Evolutionary conservation across 2,888 invertebrate genomes (phyloP).

Genomic region (Pristionchus mayeri): DNA sequence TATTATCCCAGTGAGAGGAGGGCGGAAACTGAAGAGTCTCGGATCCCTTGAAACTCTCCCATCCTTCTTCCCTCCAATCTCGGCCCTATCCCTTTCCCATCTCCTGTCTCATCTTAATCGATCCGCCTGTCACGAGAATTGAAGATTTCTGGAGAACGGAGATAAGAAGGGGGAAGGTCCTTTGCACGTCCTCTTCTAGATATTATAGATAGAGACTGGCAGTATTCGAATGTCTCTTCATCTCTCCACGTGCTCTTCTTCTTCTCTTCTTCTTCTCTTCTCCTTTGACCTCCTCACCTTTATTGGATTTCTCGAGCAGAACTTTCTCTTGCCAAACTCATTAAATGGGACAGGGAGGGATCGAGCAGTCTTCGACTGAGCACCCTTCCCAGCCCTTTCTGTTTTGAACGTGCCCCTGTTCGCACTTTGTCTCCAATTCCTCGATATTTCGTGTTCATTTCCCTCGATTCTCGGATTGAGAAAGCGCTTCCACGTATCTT

Average conservation of each 20-base stretch:
- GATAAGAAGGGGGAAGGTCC: too few relatives aligned
- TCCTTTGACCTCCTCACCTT: slow-evolving; percentile 24
- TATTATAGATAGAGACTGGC: too few relatives aligned
- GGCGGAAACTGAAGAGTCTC: slow-evolving; percentile 33
- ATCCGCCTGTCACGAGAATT: not conserved
- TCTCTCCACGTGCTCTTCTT: too few relatives aligned
- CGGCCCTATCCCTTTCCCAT: not conserved
- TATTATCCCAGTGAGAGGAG: slow-evolving; percentile 23
- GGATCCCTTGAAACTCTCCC: not conserved
- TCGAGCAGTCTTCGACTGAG: not conserved
- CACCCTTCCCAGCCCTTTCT: not conserved
- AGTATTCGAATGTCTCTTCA: too few relatives aligned
- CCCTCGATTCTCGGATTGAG: too few relatives aligned
- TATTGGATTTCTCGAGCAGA: slow-evolving; percentile 11
- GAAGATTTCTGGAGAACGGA: not conserved
- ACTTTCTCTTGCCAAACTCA: slow-evolving; percentile 3
- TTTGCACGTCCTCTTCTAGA: too few relatives aligned
- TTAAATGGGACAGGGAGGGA: not conserved
- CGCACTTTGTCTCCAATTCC: not conserved
- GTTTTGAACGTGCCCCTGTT: not conserved
- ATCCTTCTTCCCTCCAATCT: not conserved
- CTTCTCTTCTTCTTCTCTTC: not conserved
- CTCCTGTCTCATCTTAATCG: slow-evolving; percentile 4
- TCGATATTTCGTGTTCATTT: too few relatives aligned
- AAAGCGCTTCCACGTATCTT: too few relatives aligned